Conservation (phyloP, 53 echinoderm and acorn worm species). For the Patiria pectinifera region DNA sequence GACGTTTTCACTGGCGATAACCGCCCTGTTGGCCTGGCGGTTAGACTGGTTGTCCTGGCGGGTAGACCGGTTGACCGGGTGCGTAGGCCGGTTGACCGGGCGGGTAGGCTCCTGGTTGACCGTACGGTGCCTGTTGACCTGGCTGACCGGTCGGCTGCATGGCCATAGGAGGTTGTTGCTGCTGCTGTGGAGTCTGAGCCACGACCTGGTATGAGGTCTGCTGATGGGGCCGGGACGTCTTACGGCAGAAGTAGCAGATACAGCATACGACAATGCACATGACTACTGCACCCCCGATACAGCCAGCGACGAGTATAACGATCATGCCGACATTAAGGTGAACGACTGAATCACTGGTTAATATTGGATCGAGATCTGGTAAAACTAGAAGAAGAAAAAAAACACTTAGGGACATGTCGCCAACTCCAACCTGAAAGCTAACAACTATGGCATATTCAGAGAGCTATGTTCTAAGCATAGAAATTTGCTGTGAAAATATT, state of each 20-base stretch:
- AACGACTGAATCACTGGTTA: not conserved
- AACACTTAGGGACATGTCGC: not conserved
- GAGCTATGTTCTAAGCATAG: too few relatives aligned
- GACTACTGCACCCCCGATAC: slow-evolving; percentile 39
- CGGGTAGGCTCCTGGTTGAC: not conserved
- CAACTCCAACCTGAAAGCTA: too few relatives aligned
- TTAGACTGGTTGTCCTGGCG: not conserved
- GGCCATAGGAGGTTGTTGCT: slow-evolving; percentile 25
- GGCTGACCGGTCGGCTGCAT: slow-evolving; percentile 31
- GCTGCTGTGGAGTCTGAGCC: not conserved
- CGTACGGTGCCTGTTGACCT: not conserved
- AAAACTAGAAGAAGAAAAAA: not conserved
- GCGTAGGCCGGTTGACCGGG: not conserved
- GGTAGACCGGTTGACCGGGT: not conserved
- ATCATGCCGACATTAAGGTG: slow-evolving; percentile 17
- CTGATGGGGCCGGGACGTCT: not conserved
- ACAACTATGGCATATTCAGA: too few relatives aligned
- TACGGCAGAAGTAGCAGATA: slow-evolving; percentile 65
- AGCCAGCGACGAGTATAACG: slow-evolving; percentile 36
- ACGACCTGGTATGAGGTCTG: slow-evolving; percentile 25
- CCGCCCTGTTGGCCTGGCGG: not conserved
- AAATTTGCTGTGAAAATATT: too few relatives aligned
- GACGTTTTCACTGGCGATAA: too few relatives aligned
- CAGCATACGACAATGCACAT: slow-evolving; percentile 49
- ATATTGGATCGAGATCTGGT: not conserved